Evolutionary conservation across 2,888 invertebrate genomes (phyloP).

Genomic region (Aplocera efformata): DNA sequence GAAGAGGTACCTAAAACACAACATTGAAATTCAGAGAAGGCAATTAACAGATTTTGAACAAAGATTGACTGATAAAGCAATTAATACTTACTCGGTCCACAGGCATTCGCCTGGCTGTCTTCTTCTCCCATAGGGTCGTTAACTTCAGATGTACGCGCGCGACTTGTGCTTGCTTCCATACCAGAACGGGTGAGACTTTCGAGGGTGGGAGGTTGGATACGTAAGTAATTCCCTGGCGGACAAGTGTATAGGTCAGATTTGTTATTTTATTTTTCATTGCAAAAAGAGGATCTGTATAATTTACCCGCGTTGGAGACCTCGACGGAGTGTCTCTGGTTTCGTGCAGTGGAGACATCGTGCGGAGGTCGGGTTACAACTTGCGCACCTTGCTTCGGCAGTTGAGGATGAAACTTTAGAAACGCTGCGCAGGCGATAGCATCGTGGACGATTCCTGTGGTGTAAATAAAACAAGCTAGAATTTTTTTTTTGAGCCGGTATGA

Average conservation of each 20-base stretch:
- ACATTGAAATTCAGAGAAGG: neutral
- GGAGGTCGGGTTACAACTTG: slow-evolving; percentile 84
- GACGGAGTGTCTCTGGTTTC: slow-evolving; percentile 90
- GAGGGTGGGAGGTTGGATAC: slow-evolving; percentile 88
- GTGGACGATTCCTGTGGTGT: slow-evolving; percentile 88
- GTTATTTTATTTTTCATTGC: too few species aligned
- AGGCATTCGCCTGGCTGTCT: slow-evolving; percentile 36
- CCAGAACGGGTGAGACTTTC: slow-evolving; percentile 89
- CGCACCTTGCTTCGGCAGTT: slow-evolving; percentile 88
- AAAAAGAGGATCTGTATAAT: neutral
- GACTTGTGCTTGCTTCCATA: slow-evolving; percentile 88
- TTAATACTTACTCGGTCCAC: slow-evolving; percentile 27
- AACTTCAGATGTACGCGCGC: slow-evolving; percentile 72
- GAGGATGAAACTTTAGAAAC: slow-evolving; percentile 95
- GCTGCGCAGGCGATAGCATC: slow-evolving; percentile 99
- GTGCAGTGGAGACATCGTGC: slow-evolving; percentile 40
- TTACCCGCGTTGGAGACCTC: slow-evolving; percentile 86
- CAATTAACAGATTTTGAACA: neutral
- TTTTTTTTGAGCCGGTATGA: too few species aligned
- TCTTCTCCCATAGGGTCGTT: slow-evolving; percentile 77
- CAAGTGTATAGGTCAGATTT: neutral
- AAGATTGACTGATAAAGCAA: neutral
- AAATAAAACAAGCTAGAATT: neutral
- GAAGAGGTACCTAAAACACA: slow-evolving; percentile 21
- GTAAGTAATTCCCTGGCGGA: slow-evolving; percentile 83